Conservation (phyloP, 1,140 invertebrate species). For the Dendrolimus kikuchii region DNA sequence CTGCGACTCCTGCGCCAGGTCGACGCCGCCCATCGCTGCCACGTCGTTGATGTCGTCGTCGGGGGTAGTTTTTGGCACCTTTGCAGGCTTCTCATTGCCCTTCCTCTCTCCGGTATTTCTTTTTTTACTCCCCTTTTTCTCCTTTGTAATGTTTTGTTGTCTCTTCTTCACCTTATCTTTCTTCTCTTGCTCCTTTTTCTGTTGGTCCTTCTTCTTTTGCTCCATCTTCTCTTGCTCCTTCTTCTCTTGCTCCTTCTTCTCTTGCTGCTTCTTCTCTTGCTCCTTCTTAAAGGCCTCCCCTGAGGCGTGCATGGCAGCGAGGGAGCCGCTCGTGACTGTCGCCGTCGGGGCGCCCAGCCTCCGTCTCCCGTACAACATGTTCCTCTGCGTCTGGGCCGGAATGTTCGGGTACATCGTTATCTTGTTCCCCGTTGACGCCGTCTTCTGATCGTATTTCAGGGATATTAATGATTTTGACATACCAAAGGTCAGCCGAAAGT, state of each 20-base stretch:
- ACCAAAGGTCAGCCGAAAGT: too few species aligned
- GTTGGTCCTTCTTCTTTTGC: conserved; percentile 54
- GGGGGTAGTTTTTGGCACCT: not conserved
- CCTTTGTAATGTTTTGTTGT: too few species aligned
- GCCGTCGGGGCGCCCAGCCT: conserved; percentile 34
- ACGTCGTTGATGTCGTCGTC: conserved; percentile 92
- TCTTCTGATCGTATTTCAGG: conserved; percentile 24
- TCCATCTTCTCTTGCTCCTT: conserved; percentile 54
- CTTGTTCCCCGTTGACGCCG: conserved; percentile 28
- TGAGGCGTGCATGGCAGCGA: conserved; percentile 43
- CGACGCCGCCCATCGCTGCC: conserved; percentile 98
- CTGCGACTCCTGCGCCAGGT: conserved; percentile 96
- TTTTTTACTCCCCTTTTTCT: too few species aligned
- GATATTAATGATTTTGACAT: too few species aligned
- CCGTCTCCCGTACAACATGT: conserved; percentile 34
- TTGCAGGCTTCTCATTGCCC: too few species aligned
- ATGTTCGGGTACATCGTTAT: conserved; percentile 59
- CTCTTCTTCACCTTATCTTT: conserved; percentile 31
- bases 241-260: conserved; percentile 58
- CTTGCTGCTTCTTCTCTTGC: conserved; percentile 60
- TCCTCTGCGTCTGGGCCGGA: conserved; percentile 49
- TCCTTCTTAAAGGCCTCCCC: conserved; percentile 51
- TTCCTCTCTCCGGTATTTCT: too few species aligned
- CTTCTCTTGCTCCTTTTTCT: conserved; percentile 58
- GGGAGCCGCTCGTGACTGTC: conserved; percentile 19